phyloP scores from a whole-genome alignment of 1,140 invertebrate species.

The Drosophila simulans region DNA sequence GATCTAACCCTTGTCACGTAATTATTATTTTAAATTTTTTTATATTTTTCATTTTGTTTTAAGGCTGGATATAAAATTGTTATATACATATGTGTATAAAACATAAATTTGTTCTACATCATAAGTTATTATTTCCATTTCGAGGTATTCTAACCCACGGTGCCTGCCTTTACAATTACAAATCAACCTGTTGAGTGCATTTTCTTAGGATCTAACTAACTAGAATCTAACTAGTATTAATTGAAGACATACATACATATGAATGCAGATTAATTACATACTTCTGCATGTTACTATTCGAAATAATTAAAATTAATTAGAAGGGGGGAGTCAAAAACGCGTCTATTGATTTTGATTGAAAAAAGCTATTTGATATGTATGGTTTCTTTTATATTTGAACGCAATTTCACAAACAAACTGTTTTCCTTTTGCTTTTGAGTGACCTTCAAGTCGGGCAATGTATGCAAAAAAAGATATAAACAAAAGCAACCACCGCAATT shows the following conservation, averaged over 20 bases:
- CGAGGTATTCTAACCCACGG: no score
- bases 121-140: no score
- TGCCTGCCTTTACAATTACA: no score
- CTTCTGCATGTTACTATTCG: slow-evolving; percentile 9
- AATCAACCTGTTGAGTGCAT: no score
- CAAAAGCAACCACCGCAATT: slow-evolving; percentile 16
- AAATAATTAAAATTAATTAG: background rate
- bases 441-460: slow-evolving; percentile 40
- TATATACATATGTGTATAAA: no score
- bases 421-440: slow-evolving; percentile 11
- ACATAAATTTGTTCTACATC: no score
- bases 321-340: background rate
- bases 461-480: slow-evolving; percentile 32
- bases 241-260: background rate
- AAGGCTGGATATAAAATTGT: no score
- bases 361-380: slow-evolving; percentile 16
- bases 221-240: no score
- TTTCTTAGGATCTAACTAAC: no score
- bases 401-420: slow-evolving; percentile 8
- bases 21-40: no score
- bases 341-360: slow-evolving; percentile 1
- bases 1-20: no score
- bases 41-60: background rate
- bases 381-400: slow-evolving; percentile 9
- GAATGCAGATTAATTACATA: background rate